phyloP scores from a whole-genome alignment of 2,888 invertebrate species.

The Drosophila flavopinicola region DNA sequence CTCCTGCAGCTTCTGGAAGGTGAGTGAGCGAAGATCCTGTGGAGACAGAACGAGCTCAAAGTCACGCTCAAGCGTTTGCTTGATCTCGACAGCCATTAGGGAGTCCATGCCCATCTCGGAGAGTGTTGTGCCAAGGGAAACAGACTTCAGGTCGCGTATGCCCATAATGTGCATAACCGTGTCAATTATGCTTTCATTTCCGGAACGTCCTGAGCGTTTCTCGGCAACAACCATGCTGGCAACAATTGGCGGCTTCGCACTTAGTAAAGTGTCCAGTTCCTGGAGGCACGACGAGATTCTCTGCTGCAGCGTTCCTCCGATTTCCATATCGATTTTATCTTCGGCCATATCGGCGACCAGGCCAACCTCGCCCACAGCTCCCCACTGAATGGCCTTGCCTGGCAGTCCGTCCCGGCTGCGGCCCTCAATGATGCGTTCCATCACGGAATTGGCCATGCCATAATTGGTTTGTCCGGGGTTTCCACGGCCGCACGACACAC shows the following conservation, averaged over 20 bases:
- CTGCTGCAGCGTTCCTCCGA: slow-evolving; percentile 93
- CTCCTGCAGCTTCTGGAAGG: slow-evolving; percentile 86
- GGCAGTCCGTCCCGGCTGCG: slow-evolving; percentile 89
- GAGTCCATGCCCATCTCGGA: slow-evolving; percentile 98
- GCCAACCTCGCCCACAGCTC: slow-evolving; percentile 95
- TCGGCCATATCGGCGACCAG: slow-evolving; percentile 91
- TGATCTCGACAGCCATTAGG: slow-evolving; percentile 98
- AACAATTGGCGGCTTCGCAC: slow-evolving; percentile 89
- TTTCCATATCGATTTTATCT: slow-evolving; percentile 88
- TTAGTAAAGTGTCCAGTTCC: slow-evolving; percentile 90
- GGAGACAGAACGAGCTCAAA: slow-evolving; percentile 94
- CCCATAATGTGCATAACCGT: slow-evolving; percentile 89
- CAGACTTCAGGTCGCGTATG: slow-evolving; percentile 88
- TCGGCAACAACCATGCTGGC: slow-evolving; percentile 95
- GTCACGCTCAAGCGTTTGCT: slow-evolving; percentile 94
- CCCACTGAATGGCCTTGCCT: slow-evolving; percentile 95
- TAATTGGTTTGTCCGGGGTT: slow-evolving; percentile 94
- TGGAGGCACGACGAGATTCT: slow-evolving; percentile 92
- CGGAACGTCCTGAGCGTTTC: slow-evolving; percentile 88
- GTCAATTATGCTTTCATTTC: slow-evolving; percentile 89
- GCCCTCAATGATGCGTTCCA: slow-evolving; percentile 94
- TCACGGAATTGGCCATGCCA: slow-evolving; percentile 94
- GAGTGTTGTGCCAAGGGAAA: slow-evolving; percentile 89
- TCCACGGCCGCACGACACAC: slow-evolving; percentile 95
- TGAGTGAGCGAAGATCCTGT: slow-evolving; percentile 92